Percentiles rank a stretch among this genome's conserved stretches.
These are phyloP conservation scores for Sceloporus tristichus DNA, from an alignment of 2,113 vertebrate species.

Conservation along the genomic window DNA sequence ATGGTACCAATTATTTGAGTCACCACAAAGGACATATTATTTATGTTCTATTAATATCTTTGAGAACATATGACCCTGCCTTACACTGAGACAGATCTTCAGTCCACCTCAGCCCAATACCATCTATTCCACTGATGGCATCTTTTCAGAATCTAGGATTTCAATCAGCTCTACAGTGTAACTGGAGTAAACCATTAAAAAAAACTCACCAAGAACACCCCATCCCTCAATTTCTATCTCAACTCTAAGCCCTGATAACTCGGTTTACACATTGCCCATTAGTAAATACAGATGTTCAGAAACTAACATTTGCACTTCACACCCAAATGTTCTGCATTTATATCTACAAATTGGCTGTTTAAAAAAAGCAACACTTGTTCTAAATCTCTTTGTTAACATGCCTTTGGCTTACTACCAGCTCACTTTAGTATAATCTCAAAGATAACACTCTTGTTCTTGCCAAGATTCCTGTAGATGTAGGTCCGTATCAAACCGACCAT, in stretches of 20 bases:
- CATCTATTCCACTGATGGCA: not conserved
- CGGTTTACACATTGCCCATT: conserved; percentile 20
- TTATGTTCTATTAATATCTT: not conserved
- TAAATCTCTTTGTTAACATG: conserved; percentile 31
- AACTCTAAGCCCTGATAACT: conserved; percentile 33
- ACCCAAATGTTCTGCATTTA: conserved; percentile 25
- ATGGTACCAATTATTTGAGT: too few species aligned
- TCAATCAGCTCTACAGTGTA: not conserved
- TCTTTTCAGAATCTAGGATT: not conserved
- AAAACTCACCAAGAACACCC: not conserved
- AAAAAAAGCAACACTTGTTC: conserved; percentile 8
- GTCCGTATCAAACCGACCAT: not conserved
- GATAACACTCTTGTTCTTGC: conserved; percentile 9
- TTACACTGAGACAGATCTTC: not conserved
- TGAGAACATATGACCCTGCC: not conserved
- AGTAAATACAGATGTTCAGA: conserved; percentile 58
- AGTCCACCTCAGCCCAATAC: not conserved
- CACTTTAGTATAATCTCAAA: not conserved
- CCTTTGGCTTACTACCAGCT: conserved; percentile 11
- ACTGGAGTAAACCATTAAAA: not conserved
- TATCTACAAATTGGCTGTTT: conserved; percentile 8
- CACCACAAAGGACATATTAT: too few species aligned
- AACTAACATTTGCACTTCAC: conserved; percentile 39
- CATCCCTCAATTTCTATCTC: not conserved
- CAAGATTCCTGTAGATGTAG: conserved; percentile 15